phyloP scores from a whole-genome alignment of 2,888 invertebrate genomes.

The Drosophila atroscutellata region DNA sequence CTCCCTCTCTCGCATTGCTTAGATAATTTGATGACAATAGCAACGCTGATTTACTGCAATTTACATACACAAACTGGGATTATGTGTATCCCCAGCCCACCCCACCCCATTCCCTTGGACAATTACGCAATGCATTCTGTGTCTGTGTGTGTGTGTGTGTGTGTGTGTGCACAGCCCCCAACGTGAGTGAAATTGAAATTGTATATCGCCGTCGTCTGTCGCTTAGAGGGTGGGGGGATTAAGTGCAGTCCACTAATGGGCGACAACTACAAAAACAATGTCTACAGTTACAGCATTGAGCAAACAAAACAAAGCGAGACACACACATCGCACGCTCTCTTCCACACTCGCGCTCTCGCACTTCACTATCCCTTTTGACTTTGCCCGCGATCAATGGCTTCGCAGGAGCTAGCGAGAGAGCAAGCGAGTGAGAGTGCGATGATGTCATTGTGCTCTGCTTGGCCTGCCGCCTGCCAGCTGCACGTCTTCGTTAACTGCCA shows the following conservation, averaged over 20 bases:
- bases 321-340: neutral
- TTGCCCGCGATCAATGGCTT: constrained; percentile 33
- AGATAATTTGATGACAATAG: constrained; percentile 64
- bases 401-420: constrained; percentile 26
- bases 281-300: constrained; percentile 54
- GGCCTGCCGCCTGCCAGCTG: constrained; percentile 50
- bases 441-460: constrained; percentile 47
- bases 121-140: constrained; percentile 69
- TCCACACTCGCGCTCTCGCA: neutral
- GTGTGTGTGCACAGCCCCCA: constrained; percentile 16
- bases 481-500: constrained; percentile 41
- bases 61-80: constrained; percentile 45
- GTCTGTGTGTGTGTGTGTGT: constrained; percentile 30
- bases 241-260: constrained; percentile 57
- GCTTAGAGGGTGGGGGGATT: constrained; percentile 32
- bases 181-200: constrained; percentile 72
- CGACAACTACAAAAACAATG: constrained; percentile 40
- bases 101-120: constrained; percentile 18
- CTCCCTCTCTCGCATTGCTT: neutral
- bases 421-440: constrained; percentile 28
- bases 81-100: constrained; percentile 14
- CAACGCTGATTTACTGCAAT: constrained; percentile 63
- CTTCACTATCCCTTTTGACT: constrained; percentile 13
- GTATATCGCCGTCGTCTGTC: constrained; percentile 49
- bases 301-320: constrained; percentile 17